A percentile compares a stretch with the other conserved stretches of the same genome.
Conservation (phyloP, 2,113 vertebrate species). For the Condylura cristata region DNA sequence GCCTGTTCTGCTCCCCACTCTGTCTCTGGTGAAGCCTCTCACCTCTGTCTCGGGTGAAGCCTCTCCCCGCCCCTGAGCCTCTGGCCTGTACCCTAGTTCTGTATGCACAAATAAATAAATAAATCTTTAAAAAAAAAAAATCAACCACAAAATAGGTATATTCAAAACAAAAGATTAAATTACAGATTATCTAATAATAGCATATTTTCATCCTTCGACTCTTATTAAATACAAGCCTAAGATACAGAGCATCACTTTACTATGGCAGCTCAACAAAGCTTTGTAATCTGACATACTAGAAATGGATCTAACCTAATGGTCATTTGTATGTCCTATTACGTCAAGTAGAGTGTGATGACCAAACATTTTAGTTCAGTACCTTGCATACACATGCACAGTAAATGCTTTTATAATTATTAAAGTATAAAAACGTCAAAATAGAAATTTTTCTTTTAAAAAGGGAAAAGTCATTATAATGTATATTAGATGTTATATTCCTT, state of each 20-base stretch:
- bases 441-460: not conserved
- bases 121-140: constrained; percentile 15
- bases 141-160: not conserved
- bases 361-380: not conserved
- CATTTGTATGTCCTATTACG: not conserved
- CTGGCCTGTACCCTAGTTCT: no score
- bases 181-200: not conserved
- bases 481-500: not conserved
- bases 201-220: no score
- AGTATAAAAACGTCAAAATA: not conserved
- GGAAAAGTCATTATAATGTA: not conserved
- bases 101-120: no score
- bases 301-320: not conserved
- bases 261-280: not conserved
- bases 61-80: no score
- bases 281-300: not conserved
- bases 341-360: not conserved
- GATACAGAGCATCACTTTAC: not conserved
- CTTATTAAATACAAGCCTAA: not conserved
- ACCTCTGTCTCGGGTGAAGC: no score
- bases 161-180: constrained; percentile 24
- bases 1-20: no score
- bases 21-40: no score
- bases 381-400: not conserved
- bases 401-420: not conserved